Evolutionary conservation across 2,888 invertebrate species (phyloP), one percentile per base, ranked within the genome.

Genomic region (Rhopalosiphum nymphaeae): DNA sequence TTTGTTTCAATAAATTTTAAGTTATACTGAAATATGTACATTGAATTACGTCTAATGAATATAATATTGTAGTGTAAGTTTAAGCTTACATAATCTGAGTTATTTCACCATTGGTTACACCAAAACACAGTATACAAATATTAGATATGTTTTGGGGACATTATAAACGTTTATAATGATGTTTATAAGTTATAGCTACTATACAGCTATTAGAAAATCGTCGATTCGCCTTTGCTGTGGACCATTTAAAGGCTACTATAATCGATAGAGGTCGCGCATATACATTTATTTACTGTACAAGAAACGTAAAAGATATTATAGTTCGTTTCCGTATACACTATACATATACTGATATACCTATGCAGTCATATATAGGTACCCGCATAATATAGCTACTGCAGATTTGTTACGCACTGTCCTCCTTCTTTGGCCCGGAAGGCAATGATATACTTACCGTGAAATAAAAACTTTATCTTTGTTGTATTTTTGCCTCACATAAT

Each of bases 401-500:
- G 42, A 89, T 57, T 57, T 57, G 57, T 89, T 57, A 85, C 85
- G 85, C 29, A 11, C 42, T 53, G 57, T 89, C 57, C 42, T 56
- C 57, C 42, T 61, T 25, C 21, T 61, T 46, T 61, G n/a, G 90
- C 44, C n/a, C 61, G n/a, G 21, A 67, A 46, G 11, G 16, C 44
- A 29, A 16, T 5, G 57, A 61, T 90, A 67, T 67, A 89, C 16
- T 57, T 56, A 61, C 44, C 42, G 42, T 26, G 13, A 89, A 57
- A 42, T 49, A 44, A 46, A 67, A 67, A 90, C 36, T 90, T 90
- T 46, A 90, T 25, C 90, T n/a, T 13, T 67, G n/a, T 88, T n/a
- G 49, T 88, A 21, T 21, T 88, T 29, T 88, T 53, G n/a, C 53
- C 21, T 16, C 13, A 53, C 49, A 25, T 49, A 49, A n/a, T 0